Base-by-base conservation (phyloP, 1,140 invertebrate species). In the Cecropterus lyciades region DNA sequence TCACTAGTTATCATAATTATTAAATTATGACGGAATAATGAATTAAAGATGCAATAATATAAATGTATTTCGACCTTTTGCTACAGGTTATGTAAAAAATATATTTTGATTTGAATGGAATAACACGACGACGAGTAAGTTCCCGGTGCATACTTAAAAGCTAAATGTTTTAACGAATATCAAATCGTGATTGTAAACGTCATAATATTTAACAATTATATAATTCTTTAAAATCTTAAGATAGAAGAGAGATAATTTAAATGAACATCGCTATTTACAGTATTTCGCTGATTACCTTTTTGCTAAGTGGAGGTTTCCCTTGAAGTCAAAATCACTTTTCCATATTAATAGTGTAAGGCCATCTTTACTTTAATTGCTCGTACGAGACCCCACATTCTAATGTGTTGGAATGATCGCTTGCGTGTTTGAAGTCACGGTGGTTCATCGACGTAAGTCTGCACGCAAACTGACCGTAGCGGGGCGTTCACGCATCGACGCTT, bases 381-480 rank as follows among this genome's bases (percentile, higher is more conserved):
- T 42, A 52, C 30, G 48, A 52, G 59, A 62, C 48, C 24, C 46
- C n/a, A 63, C 59, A 63, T 68, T 56, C 40, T 57, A 27, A 55
- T 51, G 11, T 42, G 27, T 37, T 14, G n/a, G 30, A 20, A 37
- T 56, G 40, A 56, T 62, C 27, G 13, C 13, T 52, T 63, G 59
- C 46, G 33, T 63, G 30, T 51, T 69, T 55, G 59, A 65, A 73
- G 70, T 73, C 75, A 77, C 76, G 73, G 72, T 51, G 42, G 63
- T 65, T 52, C 59, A 51, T 63, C 42, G 77, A 67, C 79, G 66
- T 67, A 73, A 73, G 79, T 82, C 69, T 77, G 63, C 75, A 77
- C 77, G 80, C 75, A 79, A 84, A 82, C 80, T 83, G 77, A 85
- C 83, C 85, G 84, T 85, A 77, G 79, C 77, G 73, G 48, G 73